A percentile compares a stretch with the other conserved stretches of the same genome.
These are phyloP conservation scores for Calameuta filiformis DNA, from an alignment of 2,888 invertebrate species.

Conservation along the genomic window DNA sequence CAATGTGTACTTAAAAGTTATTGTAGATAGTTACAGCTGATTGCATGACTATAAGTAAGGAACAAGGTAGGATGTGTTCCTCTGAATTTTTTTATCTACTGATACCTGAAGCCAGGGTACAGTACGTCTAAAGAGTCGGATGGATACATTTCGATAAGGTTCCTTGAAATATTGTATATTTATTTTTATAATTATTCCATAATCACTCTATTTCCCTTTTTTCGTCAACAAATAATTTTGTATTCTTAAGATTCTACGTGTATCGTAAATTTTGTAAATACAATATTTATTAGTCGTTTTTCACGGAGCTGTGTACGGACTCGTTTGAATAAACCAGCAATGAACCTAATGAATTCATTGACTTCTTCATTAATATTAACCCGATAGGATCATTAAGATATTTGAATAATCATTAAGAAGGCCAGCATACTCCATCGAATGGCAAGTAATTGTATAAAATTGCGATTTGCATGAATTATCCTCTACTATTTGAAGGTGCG, in stretches of 20 bases:
- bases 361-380: not conserved
- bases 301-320: not conserved
- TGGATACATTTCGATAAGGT: not conserved
- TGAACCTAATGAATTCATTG: not conserved
- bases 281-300: not conserved
- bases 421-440: not conserved
- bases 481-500: not conserved
- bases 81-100: not conserved
- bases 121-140: not conserved
- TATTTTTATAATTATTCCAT: not conserved
- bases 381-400: not conserved
- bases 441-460: not conserved
- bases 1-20: not conserved
- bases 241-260: not conserved
- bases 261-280: not conserved
- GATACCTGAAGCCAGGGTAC: not conserved
- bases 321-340: not conserved
- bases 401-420: not conserved
- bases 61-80: not conserved
- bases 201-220: not conserved
- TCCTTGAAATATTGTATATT: not conserved
- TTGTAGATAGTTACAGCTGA: not conserved
- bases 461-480: not conserved
- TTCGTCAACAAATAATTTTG: not conserved
- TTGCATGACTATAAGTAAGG: not conserved